Conservation (phyloP, 2,113 vertebrate species). For the Anseranas semipalmata region DNA sequence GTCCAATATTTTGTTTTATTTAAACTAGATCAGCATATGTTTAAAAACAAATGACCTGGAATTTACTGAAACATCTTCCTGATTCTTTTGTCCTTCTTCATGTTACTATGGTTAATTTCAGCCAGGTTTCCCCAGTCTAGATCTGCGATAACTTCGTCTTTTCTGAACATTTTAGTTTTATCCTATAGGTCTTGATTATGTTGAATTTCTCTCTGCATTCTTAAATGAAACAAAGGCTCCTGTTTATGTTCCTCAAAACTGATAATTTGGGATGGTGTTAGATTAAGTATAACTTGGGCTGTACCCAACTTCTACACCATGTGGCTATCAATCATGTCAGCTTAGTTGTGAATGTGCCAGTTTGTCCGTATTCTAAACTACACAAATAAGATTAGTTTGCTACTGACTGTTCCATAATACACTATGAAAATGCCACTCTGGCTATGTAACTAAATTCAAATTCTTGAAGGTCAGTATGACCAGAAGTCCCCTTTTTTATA, state of each 20-base stretch:
- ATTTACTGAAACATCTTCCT: background rate
- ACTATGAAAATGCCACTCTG: background rate
- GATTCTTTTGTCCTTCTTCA: background rate
- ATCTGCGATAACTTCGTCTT: background rate
- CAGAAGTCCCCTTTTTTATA: background rate
- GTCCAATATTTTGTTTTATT: background rate
- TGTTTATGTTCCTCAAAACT: background rate
- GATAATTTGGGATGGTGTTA: background rate
- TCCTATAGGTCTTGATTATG: background rate
- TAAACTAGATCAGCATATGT: background rate
- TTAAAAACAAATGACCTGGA: background rate
- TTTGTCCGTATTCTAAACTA: background rate
- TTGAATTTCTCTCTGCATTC: background rate
- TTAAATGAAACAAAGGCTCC: background rate
- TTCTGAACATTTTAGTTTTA: background rate
- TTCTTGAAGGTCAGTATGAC: background rate
- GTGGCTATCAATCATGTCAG: background rate
- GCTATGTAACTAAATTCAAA: background rate
- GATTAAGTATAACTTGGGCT: background rate
- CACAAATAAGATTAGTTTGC: slow-evolving; percentile 7
- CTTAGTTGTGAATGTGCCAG: background rate
- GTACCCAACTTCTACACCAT: background rate
- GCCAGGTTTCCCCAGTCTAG: background rate
- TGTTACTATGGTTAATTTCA: background rate
- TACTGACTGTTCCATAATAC: background rate